Percentiles rank a stretch among this genome's conserved stretches.
These are phyloP conservation scores for Drosophila mayri DNA, from an alignment of 1,140 invertebrate species.

Conservation along the genomic window DNA sequence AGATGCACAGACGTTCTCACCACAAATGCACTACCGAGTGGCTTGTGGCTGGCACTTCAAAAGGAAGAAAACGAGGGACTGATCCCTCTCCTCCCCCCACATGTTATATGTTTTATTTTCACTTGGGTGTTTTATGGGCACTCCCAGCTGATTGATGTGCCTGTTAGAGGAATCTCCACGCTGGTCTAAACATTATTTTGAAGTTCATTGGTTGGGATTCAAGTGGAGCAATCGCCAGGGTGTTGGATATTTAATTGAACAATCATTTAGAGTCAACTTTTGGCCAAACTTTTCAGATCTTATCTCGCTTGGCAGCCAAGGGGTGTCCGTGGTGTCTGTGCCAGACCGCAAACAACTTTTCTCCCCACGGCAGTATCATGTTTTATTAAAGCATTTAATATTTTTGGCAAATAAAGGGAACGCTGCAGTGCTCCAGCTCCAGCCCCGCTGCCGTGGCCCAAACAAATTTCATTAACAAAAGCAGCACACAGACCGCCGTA, in stretches of 20 bases:
- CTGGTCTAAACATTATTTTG: conserved; percentile 54
- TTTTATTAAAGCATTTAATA: conserved; percentile 78
- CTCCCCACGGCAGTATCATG: conserved; percentile 34
- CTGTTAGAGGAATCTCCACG: conserved; percentile 74
- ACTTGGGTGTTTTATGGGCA: conserved; percentile 74
- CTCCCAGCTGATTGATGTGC: conserved; percentile 74
- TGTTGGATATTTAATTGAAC: conserved; percentile 57
- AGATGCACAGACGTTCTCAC: conserved; percentile 31
- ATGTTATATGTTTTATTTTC: conserved; percentile 68
- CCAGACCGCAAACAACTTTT: conserved; percentile 20
- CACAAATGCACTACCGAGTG: conserved; percentile 36
- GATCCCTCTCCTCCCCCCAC: conserved; percentile 1
- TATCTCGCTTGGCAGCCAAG: no score
- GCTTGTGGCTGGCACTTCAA: conserved; percentile 72
- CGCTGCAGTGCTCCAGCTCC: conserved; percentile 9
- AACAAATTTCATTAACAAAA: conserved; percentile 77
- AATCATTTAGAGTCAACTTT: conserved; percentile 62
- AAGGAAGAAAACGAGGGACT: conserved; percentile 46
- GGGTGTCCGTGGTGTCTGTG: conserved; percentile 2
- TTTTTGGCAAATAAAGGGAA: conserved; percentile 72
- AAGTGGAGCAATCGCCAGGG: conserved; percentile 25
- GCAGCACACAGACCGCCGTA: conserved; percentile 45
- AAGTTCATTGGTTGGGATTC: conserved; percentile 66
- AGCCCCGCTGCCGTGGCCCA: conserved; percentile 10
- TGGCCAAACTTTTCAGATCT: conserved; percentile 9